Evolutionary conservation across 2,113 vertebrate species (phyloP).

Genomic region (Epinephelus cyanopodus): DNA sequence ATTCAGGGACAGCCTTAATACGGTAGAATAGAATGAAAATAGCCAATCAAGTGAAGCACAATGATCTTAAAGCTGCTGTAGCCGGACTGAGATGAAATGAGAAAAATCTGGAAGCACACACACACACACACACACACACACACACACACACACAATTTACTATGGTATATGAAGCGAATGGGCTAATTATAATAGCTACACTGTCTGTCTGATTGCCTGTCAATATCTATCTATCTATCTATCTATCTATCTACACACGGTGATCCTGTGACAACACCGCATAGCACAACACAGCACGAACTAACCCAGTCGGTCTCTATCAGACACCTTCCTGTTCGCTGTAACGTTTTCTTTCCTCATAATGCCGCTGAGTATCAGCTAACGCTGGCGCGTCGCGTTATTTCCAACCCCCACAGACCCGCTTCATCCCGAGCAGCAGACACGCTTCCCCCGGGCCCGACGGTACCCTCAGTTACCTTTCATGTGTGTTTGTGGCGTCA

Average conservation of each 20-base stretch:
- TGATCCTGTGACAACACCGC: not conserved
- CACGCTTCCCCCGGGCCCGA: not conserved
- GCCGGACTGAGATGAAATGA: too few relatives aligned
- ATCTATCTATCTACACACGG: not conserved
- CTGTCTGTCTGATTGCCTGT: too few relatives aligned
- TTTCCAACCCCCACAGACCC: not conserved
- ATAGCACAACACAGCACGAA: not conserved
- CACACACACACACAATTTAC: too few relatives aligned
- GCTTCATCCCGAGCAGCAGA: not conserved
- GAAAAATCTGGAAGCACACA: too few relatives aligned
- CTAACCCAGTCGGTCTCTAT: not conserved
- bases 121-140: too few relatives aligned
- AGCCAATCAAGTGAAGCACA: too few relatives aligned
- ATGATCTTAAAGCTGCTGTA: too few relatives aligned
- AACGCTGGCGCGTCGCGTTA: not conserved
- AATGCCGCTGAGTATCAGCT: not conserved
- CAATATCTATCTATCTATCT: not conserved
- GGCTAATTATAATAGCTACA: too few relatives aligned
- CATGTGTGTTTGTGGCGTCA: not conserved
- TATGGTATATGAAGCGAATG: too few relatives aligned
- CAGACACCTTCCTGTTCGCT: not conserved
- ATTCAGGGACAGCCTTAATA: too few relatives aligned
- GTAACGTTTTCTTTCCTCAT: not conserved
- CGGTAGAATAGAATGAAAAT: too few relatives aligned
- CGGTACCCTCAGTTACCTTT: conserved; percentile 2